Evolutionary conservation across 2,797 vertebrate genomes (phyloP).

Genomic region (Tokudaia muenninki): DNA sequence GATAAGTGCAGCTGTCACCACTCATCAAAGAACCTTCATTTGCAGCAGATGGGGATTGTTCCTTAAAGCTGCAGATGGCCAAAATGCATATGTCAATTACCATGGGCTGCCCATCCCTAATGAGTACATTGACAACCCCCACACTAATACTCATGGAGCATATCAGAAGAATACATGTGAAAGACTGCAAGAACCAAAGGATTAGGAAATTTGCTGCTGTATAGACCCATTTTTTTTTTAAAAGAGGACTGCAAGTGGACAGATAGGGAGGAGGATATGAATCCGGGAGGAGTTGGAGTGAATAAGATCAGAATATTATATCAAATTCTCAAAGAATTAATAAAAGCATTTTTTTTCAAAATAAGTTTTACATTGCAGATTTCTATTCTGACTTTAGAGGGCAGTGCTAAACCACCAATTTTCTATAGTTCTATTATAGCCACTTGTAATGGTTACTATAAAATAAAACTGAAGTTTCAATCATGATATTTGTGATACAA

Average conservation of each 20-base stretch:
- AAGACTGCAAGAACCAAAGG: neutral
- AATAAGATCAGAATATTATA: neutral
- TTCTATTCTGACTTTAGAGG: constrained; percentile 79
- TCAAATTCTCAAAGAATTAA: neutral
- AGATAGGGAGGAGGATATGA: neutral
- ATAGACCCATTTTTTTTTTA: too few species aligned
- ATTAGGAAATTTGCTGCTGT: neutral
- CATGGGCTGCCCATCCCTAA: neutral
- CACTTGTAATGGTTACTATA: constrained; percentile 57
- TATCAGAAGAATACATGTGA: neutral
- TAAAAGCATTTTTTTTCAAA: neutral
- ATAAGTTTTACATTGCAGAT: constrained; percentile 51
- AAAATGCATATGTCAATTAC: neutral
- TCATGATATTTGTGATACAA: constrained; percentile 41
- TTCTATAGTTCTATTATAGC: constrained; percentile 58
- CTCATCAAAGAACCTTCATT: neutral
- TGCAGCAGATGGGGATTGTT: neutral
- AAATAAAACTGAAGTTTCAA: constrained; percentile 63
- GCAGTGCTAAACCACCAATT: constrained; percentile 78
- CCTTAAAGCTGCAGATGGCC: neutral
- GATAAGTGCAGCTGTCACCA: neutral
- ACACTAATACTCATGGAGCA: neutral
- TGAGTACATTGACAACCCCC: too few species aligned
- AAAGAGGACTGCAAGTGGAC: neutral
- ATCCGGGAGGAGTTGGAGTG: too few species aligned